These are phyloP conservation scores for Corynorhinus townsendii DNA, from an alignment of 2,113 vertebrate genomes.

Conservation along the genomic window DNA sequence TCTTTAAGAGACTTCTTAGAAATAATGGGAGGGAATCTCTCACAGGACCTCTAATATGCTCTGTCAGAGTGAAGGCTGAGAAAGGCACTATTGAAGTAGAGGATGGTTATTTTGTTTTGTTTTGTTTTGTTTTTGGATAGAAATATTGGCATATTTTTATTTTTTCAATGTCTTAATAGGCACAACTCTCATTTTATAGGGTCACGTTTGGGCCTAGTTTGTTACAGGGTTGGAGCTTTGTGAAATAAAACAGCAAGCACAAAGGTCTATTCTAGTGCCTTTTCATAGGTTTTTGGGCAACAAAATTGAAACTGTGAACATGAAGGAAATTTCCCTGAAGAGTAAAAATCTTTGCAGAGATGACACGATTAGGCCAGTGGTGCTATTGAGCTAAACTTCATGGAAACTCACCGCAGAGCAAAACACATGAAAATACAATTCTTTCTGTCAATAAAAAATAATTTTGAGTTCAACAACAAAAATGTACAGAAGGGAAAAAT, in stretches of 20 bases:
- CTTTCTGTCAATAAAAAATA: conserved; percentile 44
- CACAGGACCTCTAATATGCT: not conserved
- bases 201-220: conserved; percentile 46
- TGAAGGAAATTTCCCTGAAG: conserved; percentile 70
- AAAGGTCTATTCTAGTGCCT: conserved; percentile 5
- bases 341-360: conserved; percentile 65
- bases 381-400: conserved; percentile 44
- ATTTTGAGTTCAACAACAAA: conserved; percentile 3
- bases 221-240: conserved; percentile 44
- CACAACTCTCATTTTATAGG: not conserved
- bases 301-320: conserved; percentile 64
- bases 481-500: not conserved
- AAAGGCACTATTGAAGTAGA: not conserved
- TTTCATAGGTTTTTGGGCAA: conserved; percentile 64
- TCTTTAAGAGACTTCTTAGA: not conserved
- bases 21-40: not conserved
- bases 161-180: conserved; percentile 7
- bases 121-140: not conserved
- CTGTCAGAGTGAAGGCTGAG: not conserved
- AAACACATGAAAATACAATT: conserved; percentile 29
- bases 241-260: conserved; percentile 67
- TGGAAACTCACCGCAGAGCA: conserved; percentile 53
- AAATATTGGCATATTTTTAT: conserved; percentile 2
- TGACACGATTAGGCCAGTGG: conserved; percentile 49
- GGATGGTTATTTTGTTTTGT: not conserved